A percentile compares a stretch with the other conserved stretches of the same genome.
Evolutionary conservation across 1,140 invertebrate genomes (phyloP).

Genomic region (Colletes gigas): DNA sequence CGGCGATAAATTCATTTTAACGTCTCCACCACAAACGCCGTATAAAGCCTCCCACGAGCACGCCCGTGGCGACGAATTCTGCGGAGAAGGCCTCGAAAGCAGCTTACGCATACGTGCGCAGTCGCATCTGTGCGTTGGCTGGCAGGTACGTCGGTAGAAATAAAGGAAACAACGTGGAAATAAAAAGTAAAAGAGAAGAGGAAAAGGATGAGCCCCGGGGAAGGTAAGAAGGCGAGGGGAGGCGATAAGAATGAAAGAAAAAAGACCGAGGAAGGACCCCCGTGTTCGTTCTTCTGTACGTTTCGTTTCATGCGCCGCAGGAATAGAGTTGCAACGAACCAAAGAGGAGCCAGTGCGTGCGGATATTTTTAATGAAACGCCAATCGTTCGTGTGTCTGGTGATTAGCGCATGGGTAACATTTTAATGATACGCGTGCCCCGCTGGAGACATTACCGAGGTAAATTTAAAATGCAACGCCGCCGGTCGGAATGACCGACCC

Average conservation of each 20-base stretch:
- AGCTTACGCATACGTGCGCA: background rate
- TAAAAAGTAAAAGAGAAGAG: background rate
- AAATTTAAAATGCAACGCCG: conserved; percentile 45
- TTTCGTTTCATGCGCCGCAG: conserved; percentile 21
- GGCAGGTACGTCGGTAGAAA: conserved; percentile 31
- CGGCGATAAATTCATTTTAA: conserved; percentile 49
- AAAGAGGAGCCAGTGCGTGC: conserved; percentile 10
- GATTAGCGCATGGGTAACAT: conserved; percentile 50
- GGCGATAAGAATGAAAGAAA: conserved; percentile 25
- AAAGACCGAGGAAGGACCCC: conserved; percentile 30
- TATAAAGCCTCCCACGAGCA: conserved; percentile 39
- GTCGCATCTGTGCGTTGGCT: background rate
- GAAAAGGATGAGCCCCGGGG: background rate
- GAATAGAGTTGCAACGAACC: conserved; percentile 12
- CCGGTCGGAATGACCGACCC: conserved; percentile 24
- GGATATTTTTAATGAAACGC: conserved; percentile 36
- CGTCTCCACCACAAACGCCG: conserved; percentile 15
- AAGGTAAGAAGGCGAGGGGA: conserved; percentile 8
- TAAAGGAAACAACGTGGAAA: conserved; percentile 34
- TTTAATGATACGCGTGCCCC: conserved; percentile 48
- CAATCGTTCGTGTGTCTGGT: conserved; percentile 43
- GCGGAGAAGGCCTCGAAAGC: conserved; percentile 12
- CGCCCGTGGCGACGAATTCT: conserved; percentile 44
- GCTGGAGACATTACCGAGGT: conserved; percentile 33
- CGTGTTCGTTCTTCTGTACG: conserved; percentile 16